Evolutionary conservation across 23 tunicate species (phyloP).

Genomic region (Trididemnum nubilum): DNA sequence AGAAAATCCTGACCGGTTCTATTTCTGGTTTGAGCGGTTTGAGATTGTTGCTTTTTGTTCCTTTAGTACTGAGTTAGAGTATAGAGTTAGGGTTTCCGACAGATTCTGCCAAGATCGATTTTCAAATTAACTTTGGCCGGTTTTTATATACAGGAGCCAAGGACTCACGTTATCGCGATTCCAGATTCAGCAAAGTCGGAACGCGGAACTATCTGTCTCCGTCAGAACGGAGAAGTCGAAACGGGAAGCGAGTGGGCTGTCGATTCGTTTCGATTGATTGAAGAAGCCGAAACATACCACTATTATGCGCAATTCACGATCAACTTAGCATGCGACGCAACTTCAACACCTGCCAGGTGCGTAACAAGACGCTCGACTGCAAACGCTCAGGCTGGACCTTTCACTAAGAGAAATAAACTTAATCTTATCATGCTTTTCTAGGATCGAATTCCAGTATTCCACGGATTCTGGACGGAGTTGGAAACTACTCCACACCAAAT

Average conservation of each 20-base stretch:
- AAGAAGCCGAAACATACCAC: conserved; percentile 24
- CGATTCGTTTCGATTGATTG: conserved; percentile 52
- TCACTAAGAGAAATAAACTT: too few species aligned
- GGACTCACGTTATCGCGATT: conserved; percentile 35
- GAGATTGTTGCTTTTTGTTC: too few species aligned
- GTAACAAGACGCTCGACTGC: too few species aligned
- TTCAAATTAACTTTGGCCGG: not conserved
- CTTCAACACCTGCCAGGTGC: not conserved
- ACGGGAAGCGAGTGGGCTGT: conserved; percentile 60
- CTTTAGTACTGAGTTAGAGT: too few species aligned
- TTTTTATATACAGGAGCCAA: conserved; percentile 35
- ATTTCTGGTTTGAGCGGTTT: too few species aligned
- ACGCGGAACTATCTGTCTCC: conserved; percentile 46
- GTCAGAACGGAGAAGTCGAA: conserved; percentile 33
- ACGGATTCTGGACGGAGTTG: conserved; percentile 74
- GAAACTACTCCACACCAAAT: conserved; percentile 56
- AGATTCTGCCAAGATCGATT: too few species aligned
- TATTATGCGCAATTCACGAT: conserved; percentile 61
- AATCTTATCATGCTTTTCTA: too few species aligned
- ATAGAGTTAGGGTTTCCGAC: too few species aligned
- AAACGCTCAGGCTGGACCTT: too few species aligned
- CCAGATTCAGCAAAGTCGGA: conserved; percentile 23
- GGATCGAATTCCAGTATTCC: conserved; percentile 60
- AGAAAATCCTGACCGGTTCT: too few species aligned
- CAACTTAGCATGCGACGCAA: conserved; percentile 42